A percentile compares a stretch with the other conserved stretches of the same genome.
Conservation (phyloP, 2,113 vertebrate genomes). For the Lasiurus borealis region DNA sequence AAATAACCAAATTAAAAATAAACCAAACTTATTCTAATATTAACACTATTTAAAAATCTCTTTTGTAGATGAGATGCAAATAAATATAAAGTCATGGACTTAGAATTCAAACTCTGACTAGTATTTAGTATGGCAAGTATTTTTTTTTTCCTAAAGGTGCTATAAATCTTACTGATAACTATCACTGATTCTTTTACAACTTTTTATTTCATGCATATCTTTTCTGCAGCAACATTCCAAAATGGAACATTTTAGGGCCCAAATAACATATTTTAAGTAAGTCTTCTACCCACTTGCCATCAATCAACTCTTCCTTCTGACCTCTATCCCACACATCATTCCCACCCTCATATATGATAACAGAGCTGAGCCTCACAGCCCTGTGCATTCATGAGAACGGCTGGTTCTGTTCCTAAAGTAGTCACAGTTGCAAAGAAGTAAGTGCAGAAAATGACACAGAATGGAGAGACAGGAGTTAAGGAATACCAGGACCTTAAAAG, state of each 20-base stretch:
- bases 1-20: background rate
- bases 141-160: conserved; percentile 1
- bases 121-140: background rate
- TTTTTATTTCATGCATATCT: conserved; percentile 2
- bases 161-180: background rate
- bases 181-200: conserved; percentile 53
- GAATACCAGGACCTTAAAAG: background rate
- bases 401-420: background rate
- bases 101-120: background rate
- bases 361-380: background rate
- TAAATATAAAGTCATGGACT: background rate
- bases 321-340: conserved; percentile 7
- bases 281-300: conserved; percentile 64
- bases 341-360: conserved; percentile 40
- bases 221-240: conserved; percentile 33
- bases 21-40: background rate
- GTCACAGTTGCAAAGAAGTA: background rate
- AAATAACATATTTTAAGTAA: conserved; percentile 47
- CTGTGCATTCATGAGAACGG: background rate
- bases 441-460: background rate
- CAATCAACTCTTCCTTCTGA: conserved; percentile 62
- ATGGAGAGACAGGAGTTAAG: background rate
- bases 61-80: background rate
- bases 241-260: conserved; percentile 48
- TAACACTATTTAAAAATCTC: background rate